Evolutionary conservation across 2,113 vertebrate genomes (phyloP), one percentile per base, ranked within the genome.

Genomic region (Toxotes jaculatrix): DNA sequence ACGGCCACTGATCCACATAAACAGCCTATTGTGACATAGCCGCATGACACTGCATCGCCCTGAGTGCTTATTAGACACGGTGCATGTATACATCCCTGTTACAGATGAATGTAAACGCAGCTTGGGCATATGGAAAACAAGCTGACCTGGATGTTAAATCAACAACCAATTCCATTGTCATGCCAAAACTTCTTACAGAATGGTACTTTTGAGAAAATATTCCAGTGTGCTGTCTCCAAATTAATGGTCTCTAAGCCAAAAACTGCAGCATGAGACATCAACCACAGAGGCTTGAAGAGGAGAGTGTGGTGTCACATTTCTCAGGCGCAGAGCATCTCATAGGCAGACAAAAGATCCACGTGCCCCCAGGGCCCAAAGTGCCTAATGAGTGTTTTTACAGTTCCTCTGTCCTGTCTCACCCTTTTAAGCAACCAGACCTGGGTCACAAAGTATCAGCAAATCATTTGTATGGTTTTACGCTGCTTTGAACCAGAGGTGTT

Each of bases 231-330:
- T 13, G 36, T 79, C 66, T 73, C 61, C 40, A 79, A 90, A 88
- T 90, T 72, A 80, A 77, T 61, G 82, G 83, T 65, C 77, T 87
- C 47, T 3, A 27, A 63, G 51, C 78, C 82, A 82, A 79, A 27
- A 88, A 79, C 79, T 88, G 80, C 82, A 84, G 83, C 83, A 78
- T 81, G 88, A 90, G 75, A 80, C 91, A 87, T 78, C 77, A 40
- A 82, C 84, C 80, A 40, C 87, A 88, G 80, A 87, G 82, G 63
- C 71, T 68, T 77, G 77, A 85, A 86, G 88, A 90, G 72, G 68
- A 90, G 89, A 89, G 82, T 23, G 78, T 42, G 83, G 90, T 77
- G 88, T 94, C 91, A 77, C 82, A 74, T 93, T 92, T 89, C 88
- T 73, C 19, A 73, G 75, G 83, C 85, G 31, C 77, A 60, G 59